Evolutionary conservation across 2,888 invertebrate genomes (phyloP), one percentile per base, ranked within the genome.

Genomic region (Temnothorax rugatulus): DNA sequence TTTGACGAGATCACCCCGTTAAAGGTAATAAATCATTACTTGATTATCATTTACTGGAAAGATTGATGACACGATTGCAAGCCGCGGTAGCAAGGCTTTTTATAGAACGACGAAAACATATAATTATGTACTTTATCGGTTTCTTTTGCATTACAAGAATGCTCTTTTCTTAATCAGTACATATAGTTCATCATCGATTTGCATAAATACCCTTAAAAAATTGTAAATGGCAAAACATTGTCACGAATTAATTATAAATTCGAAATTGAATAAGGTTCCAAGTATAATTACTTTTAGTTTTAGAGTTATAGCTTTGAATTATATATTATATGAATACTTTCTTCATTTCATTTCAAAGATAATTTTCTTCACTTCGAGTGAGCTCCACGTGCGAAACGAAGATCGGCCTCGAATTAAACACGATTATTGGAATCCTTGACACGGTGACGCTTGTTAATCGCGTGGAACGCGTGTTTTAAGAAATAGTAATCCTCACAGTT

Each of bases 321-420:
- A 3, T 25, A 3, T 3, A 2, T 13, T 41, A 73, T 44, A 15
- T 61, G 1, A 4, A 76, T 50, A 38, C 25, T 7, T 21, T 25
- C 4, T 18, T 21, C 50, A 50, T 63, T 64, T 44, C 18, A 9
- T 29, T 29, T 5, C 5, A 38, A 25, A 13, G 9, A 29, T 13
- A 68, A 57, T 38, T 57, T 66, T 59, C 38, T 68, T 61, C 47
- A 38, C 59, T 66, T 25, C 52, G 71, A 21, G 52, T 74, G 84
- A 87, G 75, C 47, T 34, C 68, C 34, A 7, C 34, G 34, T 7
- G 71, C 74, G 87, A 82, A 82, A 86, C 84, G 52, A 77, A 77
- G 81, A 63, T 47, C 66, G 90, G 50, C 90, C 90, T 90, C 86
- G 89, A 89, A 89, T 90, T 90, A 90, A 69, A 84, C 79, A 59